Conservation (phyloP, 2,113 vertebrate species). For the Epinephelus cyanopodus region DNA sequence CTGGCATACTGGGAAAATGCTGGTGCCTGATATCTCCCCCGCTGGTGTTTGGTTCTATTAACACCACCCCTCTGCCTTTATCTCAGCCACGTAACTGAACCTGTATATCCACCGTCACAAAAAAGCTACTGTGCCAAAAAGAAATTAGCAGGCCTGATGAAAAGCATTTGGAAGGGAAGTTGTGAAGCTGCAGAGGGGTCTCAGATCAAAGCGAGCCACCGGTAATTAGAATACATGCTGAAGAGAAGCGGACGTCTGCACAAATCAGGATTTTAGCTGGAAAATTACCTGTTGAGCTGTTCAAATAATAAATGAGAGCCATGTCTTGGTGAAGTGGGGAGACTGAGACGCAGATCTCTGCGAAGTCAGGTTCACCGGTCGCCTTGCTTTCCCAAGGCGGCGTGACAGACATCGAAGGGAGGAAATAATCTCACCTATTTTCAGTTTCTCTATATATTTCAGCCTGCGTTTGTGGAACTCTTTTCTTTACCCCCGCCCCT, state of each 20-base stretch:
- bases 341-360: slow-evolving; percentile 47
- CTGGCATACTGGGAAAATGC: slow-evolving; percentile 10
- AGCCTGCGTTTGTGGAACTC: slow-evolving; percentile 25
- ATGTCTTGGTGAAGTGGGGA: slow-evolving; percentile 63
- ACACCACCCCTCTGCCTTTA: slow-evolving; percentile 62
- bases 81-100: slow-evolving; percentile 60
- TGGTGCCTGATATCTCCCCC: slow-evolving; percentile 11
- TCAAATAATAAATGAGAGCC: slow-evolving; percentile 79
- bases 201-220: slow-evolving; percentile 80
- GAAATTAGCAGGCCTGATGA: slow-evolving; percentile 79
- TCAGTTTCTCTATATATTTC: slow-evolving; percentile 46
- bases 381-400: slow-evolving; percentile 71
- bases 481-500: background rate
- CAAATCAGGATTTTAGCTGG: slow-evolving; percentile 79
- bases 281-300: slow-evolving; percentile 84
- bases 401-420: slow-evolving; percentile 43
- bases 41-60: slow-evolving; percentile 66
- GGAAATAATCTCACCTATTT: slow-evolving; percentile 67
- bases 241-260: slow-evolving; percentile 69
- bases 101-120: slow-evolving; percentile 56
- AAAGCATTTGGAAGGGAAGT: slow-evolving; percentile 73
- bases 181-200: slow-evolving; percentile 65
- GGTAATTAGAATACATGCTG: slow-evolving; percentile 82
- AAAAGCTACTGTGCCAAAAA: slow-evolving; percentile 72
- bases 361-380: slow-evolving; percentile 73